Base-by-base conservation (phyloP, 2,888 invertebrate genomes). In the Volucella zonaria region DNA sequence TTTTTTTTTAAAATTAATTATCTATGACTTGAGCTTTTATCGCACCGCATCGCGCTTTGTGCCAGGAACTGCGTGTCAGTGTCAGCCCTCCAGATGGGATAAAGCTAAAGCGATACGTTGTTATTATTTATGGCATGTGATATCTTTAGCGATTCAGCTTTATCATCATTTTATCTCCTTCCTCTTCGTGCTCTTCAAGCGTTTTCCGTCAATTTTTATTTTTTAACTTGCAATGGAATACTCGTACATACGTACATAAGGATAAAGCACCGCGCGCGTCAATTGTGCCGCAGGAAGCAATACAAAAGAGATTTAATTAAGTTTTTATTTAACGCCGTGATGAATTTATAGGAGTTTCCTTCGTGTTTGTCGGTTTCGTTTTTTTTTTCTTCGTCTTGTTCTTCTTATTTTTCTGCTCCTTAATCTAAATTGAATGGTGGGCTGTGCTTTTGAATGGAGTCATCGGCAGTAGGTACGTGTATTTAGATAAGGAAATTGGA, bases 1-100 rank as follows among this genome's bases (percentile, higher is more conserved):
- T 81, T 31, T 31, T 81, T 77, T 71, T 81, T 77, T 80, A 85
- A 85, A 76, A 85, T 85, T 76, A 81, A 85, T 81, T 85, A 81
- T 85, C 85, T 81, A 74, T 59, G 76, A 81, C 71, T 76, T 45
- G 62, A 18, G 47, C 52, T 73, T 80, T 77, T 80, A 71, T 85
- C 70, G 81, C 64, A 85, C 59, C 31, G 4, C 6, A 31, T 31
- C 31, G 31, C 0, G 31, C 31, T 31, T 31, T 31, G 31, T 31
- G 4, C 6, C 6, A 31, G 31, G 31, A 3, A 6, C 31, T 4
- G 31, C 2, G 4, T 31, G 31, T 31, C 31, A 31, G 31, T 56
- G 11, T 14, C 47, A 49, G 8, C n/a, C 18, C 18, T 42, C 62
- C 70, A 64, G 68, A 76, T 76, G 76, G 59, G 64, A 75, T 70